Evolutionary conservation across 2,888 invertebrate genomes (phyloP).

Genomic region (Lithophane semibrunnea): DNA sequence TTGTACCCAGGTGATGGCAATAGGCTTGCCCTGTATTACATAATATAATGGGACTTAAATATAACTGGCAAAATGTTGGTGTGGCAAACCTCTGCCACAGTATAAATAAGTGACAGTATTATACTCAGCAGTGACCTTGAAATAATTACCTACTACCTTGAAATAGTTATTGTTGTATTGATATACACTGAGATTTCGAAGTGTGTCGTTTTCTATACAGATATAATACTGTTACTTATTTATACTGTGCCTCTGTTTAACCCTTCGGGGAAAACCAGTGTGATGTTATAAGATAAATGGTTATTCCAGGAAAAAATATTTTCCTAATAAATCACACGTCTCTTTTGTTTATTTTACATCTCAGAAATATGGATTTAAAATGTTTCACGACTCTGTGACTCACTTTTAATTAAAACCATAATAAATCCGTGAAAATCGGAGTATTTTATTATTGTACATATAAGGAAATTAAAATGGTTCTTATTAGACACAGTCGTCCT

Average conservation of each 20-base stretch:
- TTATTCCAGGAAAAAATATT: background rate
- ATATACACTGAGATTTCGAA: too few species aligned
- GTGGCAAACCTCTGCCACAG: background rate
- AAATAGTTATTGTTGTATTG: too few species aligned
- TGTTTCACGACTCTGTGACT: slow-evolving; percentile 22
- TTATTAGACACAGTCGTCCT: background rate
- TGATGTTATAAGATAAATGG: background rate
- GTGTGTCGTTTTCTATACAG: too few species aligned
- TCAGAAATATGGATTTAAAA: background rate
- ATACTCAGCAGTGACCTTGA: too few species aligned
- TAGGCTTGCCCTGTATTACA: background rate
- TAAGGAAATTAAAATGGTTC: background rate
- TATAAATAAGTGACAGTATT: too few species aligned
- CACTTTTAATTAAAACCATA: slow-evolving; percentile 53
- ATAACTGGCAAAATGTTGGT: background rate
- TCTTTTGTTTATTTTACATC: background rate
- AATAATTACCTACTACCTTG: too few species aligned
- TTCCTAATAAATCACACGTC: background rate
- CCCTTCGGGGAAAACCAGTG: too few species aligned
- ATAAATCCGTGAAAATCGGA: slow-evolving; percentile 51
- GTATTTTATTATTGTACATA: slow-evolving; percentile 11
- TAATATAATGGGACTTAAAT: background rate
- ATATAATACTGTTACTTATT: too few species aligned
- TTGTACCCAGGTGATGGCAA: background rate
- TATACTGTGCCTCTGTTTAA: background rate